A percentile compares a stretch with the other conserved stretches of the same genome.
These are phyloP conservation scores for Brachypterus glaber DNA, from an alignment of 2,888 invertebrate genomes.

Conservation along the genomic window DNA sequence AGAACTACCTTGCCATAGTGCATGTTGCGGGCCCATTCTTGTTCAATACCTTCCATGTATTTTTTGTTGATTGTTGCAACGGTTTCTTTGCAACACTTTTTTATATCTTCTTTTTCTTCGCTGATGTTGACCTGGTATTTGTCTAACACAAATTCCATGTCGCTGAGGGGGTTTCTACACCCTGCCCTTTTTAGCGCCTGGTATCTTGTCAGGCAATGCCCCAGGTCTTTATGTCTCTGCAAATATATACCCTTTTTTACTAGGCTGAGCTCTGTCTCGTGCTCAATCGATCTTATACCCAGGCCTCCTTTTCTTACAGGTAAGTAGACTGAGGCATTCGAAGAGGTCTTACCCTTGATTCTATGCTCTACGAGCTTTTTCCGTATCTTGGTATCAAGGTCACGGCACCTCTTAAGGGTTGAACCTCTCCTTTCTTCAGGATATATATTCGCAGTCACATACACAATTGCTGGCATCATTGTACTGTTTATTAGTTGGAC, in stretches of 20 bases:
- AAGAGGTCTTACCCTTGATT: conserved; percentile 11
- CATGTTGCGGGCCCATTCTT: conserved; percentile 16
- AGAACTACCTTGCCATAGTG: conserved; percentile 16
- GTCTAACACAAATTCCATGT: conserved; percentile 10
- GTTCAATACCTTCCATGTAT: neutral
- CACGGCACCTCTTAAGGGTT: too few species aligned
- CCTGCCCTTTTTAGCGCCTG: conserved; percentile 11
- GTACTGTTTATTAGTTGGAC: conserved; percentile 8
- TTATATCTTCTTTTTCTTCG: too few species aligned
- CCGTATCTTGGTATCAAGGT: too few species aligned
- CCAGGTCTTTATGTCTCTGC: conserved; percentile 8
- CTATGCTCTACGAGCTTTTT: conserved; percentile 7
- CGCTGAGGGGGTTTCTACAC: conserved; percentile 11
- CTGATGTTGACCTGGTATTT: conserved; percentile 3
- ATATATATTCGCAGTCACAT: conserved; percentile 10
- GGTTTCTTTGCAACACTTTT: too few species aligned
- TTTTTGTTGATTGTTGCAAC: too few species aligned
- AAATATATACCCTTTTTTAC: too few species aligned
- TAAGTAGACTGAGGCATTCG: conserved; percentile 10
- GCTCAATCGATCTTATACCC: too few species aligned
- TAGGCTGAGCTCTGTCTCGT: too few species aligned
- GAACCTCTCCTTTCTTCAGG: conserved; percentile 12
- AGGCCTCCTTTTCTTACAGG: too few species aligned
- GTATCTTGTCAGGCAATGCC: conserved; percentile 8
- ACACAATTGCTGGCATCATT: conserved; percentile 7